phyloP scores from a whole-genome alignment of 2,888 invertebrate species.

The Hipparchia sbordonii region DNA sequence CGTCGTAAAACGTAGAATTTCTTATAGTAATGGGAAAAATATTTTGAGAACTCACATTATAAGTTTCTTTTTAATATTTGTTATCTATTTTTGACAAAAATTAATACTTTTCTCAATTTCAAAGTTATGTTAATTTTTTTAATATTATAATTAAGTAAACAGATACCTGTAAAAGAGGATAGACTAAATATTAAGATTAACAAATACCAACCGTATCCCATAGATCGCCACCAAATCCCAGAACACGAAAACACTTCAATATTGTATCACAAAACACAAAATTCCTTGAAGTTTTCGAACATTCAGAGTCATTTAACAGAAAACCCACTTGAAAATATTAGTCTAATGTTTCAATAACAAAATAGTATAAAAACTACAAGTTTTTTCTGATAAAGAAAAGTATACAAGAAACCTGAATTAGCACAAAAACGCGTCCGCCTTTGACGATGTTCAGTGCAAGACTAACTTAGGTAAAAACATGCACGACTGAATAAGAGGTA shows the following conservation, averaged over 20 bases:
- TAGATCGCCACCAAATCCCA: constrained; percentile 48
- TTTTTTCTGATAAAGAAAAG: constrained; percentile 25
- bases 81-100: background rate
- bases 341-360: constrained; percentile 16
- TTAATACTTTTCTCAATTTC: background rate
- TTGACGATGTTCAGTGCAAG: constrained; percentile 41
- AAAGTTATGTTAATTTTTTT: background rate
- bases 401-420: constrained; percentile 27
- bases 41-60: background rate
- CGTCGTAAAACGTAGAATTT: background rate
- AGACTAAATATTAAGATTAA: background rate
- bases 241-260: constrained; percentile 46
- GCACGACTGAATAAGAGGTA: constrained; percentile 62
- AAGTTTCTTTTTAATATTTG: background rate
- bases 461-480: constrained; percentile 55
- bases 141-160: too few relatives aligned
- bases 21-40: background rate
- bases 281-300: constrained; percentile 38
- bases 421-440: constrained; percentile 42
- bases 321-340: constrained; percentile 25
- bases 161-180: background rate
- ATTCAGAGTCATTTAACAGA: constrained; percentile 17
- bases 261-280: constrained; percentile 46
- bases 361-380: constrained; percentile 16
- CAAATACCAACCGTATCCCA: constrained; percentile 47